Base-by-base conservation (phyloP, 2,797 vertebrate genomes). In the Thalassophryne amazonica region DNA sequence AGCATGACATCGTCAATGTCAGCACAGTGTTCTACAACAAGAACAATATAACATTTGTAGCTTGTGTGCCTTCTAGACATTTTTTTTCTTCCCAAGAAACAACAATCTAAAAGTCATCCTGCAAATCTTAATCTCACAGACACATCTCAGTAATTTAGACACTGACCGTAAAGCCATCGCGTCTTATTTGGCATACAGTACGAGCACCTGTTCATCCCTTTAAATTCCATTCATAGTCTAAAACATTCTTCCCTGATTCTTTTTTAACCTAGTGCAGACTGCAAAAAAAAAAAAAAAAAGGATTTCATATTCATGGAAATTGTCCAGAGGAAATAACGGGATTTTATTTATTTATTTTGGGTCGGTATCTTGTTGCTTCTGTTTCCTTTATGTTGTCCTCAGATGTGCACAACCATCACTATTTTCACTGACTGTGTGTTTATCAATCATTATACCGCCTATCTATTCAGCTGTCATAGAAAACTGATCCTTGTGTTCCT, bases 111-210 rank as follows among this genome's bases (percentile, higher is more conserved):
- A 36, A 61, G 59, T 42, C 50, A 48, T 76, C 51, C 49, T 66
- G 61, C 63, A 66, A 76, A 83, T 83, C 61, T 80, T 78, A 78
- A 84, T 81, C 76, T 61, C 50, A 68, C 46, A 67, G 83, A 45
- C 64, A 77, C 82, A 80, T 76, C 58, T 52, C 40, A 58, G 63
- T 78, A 83, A 86, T 87, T 86, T 78, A 62, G 67, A 73, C 59
- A 75, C 31, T 84, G 89, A 88, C 83, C 84, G 76, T 70, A 70
- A 77, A 78, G 81, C 78, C 86, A 86, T 82, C 72, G 80, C 85
- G 62, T 69, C 61, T 73, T 73, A 83, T 86, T 76, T 55, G 71
- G 52, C 70, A 52, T 51, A 46, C 54, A 70, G 54, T 51, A 78
- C 36, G 78, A 78, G 46, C 87, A 88, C 83, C 86, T 90, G 86